Evolutionary conservation across 2,888 invertebrate species (phyloP).

Genomic region (Sarcophaga variegata): DNA sequence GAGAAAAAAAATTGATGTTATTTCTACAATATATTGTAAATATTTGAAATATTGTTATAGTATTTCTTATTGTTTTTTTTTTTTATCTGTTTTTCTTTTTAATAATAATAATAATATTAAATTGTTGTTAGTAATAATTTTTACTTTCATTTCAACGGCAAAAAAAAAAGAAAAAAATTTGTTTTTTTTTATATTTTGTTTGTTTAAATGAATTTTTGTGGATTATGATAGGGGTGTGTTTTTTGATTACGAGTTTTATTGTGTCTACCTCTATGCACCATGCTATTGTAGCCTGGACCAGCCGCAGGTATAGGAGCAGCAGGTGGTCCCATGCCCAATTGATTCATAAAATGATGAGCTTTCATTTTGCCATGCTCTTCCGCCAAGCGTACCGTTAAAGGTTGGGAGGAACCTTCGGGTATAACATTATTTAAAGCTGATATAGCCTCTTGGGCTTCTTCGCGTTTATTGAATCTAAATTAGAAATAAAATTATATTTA

Average conservation of each 20-base stretch:
- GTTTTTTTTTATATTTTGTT: constrained; percentile 14
- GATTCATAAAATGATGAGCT: constrained; percentile 80
- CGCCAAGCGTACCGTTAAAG: constrained; percentile 87
- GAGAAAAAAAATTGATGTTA: constrained; percentile 2
- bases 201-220: constrained; percentile 79
- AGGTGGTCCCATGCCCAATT: constrained; percentile 76
- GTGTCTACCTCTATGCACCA: constrained; percentile 83
- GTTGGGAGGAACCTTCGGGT: constrained; percentile 91
- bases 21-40: not conserved
- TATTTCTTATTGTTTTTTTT: constrained; percentile 35
- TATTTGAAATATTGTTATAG: constrained; percentile 44
- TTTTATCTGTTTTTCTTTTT: constrained; percentile 8
- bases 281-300: constrained; percentile 78
- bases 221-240: constrained; percentile 81
- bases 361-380: constrained; percentile 82
- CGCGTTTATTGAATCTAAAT: constrained; percentile 90
- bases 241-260: constrained; percentile 82
- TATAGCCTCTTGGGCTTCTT: constrained; percentile 95
- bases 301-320: constrained; percentile 75
- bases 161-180: constrained; percentile 2
- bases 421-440: constrained; percentile 91
- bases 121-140: constrained; percentile 23
- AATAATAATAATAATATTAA: not conserved
- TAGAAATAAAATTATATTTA: constrained; percentile 35
- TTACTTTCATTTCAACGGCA: constrained; percentile 20